Evolutionary conservation across 2,797 vertebrate genomes (phyloP).

Genomic region (Cossypha caffra): DNA sequence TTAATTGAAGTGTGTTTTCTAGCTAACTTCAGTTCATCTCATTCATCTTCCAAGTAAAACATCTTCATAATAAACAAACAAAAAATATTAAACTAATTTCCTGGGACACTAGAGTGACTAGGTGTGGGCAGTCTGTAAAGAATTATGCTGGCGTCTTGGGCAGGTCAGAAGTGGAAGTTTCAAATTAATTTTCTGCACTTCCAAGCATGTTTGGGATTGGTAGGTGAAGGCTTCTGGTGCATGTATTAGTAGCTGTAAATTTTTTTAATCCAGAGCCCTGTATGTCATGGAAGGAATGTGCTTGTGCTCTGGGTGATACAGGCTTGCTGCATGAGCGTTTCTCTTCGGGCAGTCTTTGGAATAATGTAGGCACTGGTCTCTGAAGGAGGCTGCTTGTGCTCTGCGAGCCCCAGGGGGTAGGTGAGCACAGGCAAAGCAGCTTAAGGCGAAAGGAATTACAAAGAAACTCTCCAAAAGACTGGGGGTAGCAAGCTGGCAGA

Average conservation of each 20-base stretch:
- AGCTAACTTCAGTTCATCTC: background rate
- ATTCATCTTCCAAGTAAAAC: background rate
- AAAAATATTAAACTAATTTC: background rate
- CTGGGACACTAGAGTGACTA: background rate
- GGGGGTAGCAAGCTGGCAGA: background rate
- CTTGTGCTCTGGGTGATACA: slow-evolving; percentile 17
- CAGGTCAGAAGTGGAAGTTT: slow-evolving; percentile 4
- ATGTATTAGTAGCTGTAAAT: background rate
- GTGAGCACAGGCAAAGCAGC: slow-evolving; percentile 37
- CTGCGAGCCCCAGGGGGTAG: slow-evolving; percentile 48
- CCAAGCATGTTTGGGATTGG: background rate
- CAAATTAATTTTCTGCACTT: background rate
- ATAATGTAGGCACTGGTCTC: slow-evolving; percentile 35
- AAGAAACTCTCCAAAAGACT: slow-evolving; percentile 40
- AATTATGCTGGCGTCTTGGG: background rate
- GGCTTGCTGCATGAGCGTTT: background rate
- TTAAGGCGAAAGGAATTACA: slow-evolving; percentile 47
- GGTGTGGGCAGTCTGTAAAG: background rate
- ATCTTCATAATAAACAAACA: background rate
- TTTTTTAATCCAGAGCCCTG: background rate
- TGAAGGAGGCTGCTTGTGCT: slow-evolving; percentile 42
- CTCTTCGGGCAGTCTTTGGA: slow-evolving; percentile 19
- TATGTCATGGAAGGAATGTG: slow-evolving; percentile 16
- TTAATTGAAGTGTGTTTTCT: background rate
- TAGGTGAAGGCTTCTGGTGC: background rate